Percentiles rank a stretch among this genome's conserved stretches.
Conservation (phyloP, 2,888 invertebrate species). For the Microplitis manilae region DNA sequence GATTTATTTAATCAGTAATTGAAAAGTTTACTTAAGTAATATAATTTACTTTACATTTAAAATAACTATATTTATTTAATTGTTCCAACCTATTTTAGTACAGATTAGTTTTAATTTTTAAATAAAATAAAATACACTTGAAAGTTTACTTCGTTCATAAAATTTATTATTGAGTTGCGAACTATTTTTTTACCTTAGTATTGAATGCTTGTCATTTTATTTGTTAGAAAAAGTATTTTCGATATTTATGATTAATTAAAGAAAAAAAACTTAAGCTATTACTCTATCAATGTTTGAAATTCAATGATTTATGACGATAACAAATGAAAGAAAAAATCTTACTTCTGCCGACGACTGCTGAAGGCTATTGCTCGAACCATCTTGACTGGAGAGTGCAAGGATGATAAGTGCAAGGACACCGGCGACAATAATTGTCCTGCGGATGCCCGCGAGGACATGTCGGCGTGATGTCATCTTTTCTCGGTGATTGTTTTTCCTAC, state of each 20-base stretch:
- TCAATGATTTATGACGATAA: background rate
- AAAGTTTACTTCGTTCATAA: too few relatives aligned
- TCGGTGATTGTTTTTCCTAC: slow-evolving; percentile 62
- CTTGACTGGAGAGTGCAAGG: slow-evolving; percentile 66
- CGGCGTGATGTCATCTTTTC: slow-evolving; percentile 71
- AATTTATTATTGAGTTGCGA: too few relatives aligned
- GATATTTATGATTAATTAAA: background rate
- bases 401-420: slow-evolving; percentile 65
- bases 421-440: slow-evolving; percentile 64
- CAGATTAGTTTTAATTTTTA: too few relatives aligned
- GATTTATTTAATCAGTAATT: background rate
- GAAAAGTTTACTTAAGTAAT: background rate
- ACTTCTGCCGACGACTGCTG: slow-evolving; percentile 63
- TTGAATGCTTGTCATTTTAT: background rate
- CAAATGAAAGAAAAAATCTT: slow-evolving; percentile 42
- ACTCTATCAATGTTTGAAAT: background rate
- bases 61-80: too few relatives aligned
- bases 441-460: slow-evolving; percentile 66
- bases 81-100: too few relatives aligned
- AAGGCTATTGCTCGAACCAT: slow-evolving; percentile 57
- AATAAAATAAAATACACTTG: too few relatives aligned
- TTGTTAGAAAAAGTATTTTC: background rate
- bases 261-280: background rate
- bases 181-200: too few relatives aligned
- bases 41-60: too few relatives aligned